Evolutionary conservation across 2,797 vertebrate genomes (phyloP).

Genomic region (Oreonectes daqikongensis): DNA sequence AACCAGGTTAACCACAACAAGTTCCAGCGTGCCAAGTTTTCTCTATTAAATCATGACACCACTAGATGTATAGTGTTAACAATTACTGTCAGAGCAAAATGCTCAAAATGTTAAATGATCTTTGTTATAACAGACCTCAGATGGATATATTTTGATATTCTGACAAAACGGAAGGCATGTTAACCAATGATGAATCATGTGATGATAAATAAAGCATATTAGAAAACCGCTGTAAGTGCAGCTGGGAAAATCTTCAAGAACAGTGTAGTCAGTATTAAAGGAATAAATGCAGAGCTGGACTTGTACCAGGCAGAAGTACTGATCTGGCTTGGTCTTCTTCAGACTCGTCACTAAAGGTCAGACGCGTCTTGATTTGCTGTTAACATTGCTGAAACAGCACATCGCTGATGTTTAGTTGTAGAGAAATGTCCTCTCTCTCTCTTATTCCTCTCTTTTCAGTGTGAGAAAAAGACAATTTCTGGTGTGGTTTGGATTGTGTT

Average conservation of each 20-base stretch:
- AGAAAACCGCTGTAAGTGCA: background rate
- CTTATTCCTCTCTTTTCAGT: constrained; percentile 44
- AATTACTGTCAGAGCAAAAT: background rate
- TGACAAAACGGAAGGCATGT: background rate
- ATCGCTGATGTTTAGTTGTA: constrained; percentile 84
- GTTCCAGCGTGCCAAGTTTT: background rate
- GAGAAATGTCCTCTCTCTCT: constrained; percentile 80
- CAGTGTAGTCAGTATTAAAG: background rate
- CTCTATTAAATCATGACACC: background rate
- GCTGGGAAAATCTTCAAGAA: background rate
- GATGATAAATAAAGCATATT: background rate
- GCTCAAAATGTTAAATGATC: background rate
- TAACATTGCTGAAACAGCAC: constrained; percentile 81
- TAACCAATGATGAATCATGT: background rate
- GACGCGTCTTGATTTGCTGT: constrained; percentile 81
- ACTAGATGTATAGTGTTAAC: background rate
- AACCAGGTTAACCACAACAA: background rate
- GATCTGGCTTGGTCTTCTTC: constrained; percentile 14
- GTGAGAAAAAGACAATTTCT: constrained; percentile 68
- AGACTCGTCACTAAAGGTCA: constrained; percentile 67
- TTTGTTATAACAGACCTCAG: background rate
- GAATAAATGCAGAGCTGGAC: background rate
- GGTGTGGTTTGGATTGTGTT: constrained; percentile 83
- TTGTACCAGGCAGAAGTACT: background rate
- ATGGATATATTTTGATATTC: background rate